Evolutionary conservation across 2,113 vertebrate genomes (phyloP).

Genomic region (Mohoua ochrocephala): DNA sequence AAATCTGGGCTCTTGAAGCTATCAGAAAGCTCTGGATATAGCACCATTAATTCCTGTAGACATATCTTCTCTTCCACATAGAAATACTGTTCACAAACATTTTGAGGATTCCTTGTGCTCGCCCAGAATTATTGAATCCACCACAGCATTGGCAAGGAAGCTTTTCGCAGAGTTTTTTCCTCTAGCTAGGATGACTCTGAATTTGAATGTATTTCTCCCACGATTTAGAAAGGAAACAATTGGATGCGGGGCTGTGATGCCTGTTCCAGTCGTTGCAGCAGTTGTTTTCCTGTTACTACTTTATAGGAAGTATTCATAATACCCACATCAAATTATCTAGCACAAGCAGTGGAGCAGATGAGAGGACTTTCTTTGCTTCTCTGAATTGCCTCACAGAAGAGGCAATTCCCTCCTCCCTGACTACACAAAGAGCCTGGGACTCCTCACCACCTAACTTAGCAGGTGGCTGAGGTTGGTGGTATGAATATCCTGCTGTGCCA

Average conservation of each 20-base stretch:
- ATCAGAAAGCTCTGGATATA: neutral
- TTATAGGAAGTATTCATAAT: neutral
- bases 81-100: neutral
- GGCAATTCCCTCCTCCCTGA: neutral
- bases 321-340: neutral
- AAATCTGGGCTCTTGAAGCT: neutral
- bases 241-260: neutral
- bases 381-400: neutral
- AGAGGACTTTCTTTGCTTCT: neutral
- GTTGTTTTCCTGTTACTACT: neutral
- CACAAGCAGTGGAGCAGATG: neutral
- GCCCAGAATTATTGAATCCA: neutral
- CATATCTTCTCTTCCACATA: neutral
- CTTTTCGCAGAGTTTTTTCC: neutral
- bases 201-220: neutral
- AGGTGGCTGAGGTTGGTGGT: neutral
- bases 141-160: neutral
- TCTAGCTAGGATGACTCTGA: neutral
- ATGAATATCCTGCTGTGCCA: neutral
- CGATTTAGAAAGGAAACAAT: neutral
- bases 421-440: neutral
- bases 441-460: neutral
- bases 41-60: neutral
- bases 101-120: neutral
- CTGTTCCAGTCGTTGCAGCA: neutral